Evolutionary conservation across 2,888 invertebrate species (phyloP), one percentile per base, ranked within the genome.

Genomic region (Drosophila subquinaria): DNA sequence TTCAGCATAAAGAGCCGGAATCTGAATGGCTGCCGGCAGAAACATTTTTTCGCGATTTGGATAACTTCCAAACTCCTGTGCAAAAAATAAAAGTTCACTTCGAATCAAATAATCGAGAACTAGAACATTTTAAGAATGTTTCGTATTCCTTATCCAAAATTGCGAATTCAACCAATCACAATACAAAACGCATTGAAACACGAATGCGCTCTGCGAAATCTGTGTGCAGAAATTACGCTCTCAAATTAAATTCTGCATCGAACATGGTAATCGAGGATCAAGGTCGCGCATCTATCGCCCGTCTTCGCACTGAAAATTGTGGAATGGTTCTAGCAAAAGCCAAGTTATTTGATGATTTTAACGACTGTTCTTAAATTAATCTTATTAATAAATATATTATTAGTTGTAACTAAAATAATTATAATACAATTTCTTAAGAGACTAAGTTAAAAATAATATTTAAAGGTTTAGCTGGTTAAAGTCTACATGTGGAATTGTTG

Each of bases 261-360:
- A 63, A 63, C 27, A 56, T 38, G 9, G 38, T 55, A 3, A 17
- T 40, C 5, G 63, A 63, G 20, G 55, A 63, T 9, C 55, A 56
- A 47, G 55, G 56, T 3, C 63, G 63, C 9, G 95, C 95, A 0
- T 96, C 96, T 0, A 95, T 97, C 11, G 96, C 95, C 20, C 95
- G 95, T 82, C 90, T 97, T 35, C 93, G 96, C 30, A 94, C 94
- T 52, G 95, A 96, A 91, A 97, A 97, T 91, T 96, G 96, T 6
- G 97, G 97, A 8, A 96, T 96, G 93, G 97, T 97, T 0, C 93
- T 96, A 67, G 96, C 96, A 2, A 96, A 96, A 93, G 56, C 63
- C 8, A 63, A 63, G 38, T 30, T 63, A 23, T 63, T 63, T n/a
- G 63, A 63, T 38, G 38, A 47, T 15, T 63, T 55, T 30, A 63